Percentiles rank a stretch among this genome's conserved stretches.
phyloP scores from a whole-genome alignment of 1,140 invertebrate genomes.

The Sminthurides bifidus region DNA sequence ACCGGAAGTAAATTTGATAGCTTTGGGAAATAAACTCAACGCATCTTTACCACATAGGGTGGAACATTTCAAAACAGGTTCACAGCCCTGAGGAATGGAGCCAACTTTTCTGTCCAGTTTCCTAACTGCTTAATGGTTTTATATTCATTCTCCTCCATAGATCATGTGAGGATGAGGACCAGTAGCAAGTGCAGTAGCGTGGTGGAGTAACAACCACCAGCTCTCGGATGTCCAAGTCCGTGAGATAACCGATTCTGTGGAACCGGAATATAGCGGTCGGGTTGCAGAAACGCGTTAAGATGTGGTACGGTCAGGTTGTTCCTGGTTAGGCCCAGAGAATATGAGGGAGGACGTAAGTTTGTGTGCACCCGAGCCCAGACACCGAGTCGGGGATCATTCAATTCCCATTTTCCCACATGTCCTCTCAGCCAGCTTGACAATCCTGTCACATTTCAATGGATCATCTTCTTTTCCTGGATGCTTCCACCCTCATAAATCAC shows the following conservation, averaged over 20 bases:
- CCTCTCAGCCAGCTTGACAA: background rate
- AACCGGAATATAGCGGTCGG: too few relatives aligned
- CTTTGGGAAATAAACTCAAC: constrained; percentile 14
- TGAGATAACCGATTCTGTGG: too few relatives aligned
- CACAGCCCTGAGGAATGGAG: too few relatives aligned
- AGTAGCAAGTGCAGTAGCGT: too few relatives aligned
- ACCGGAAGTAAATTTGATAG: constrained; percentile 21
- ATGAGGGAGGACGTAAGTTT: too few relatives aligned
- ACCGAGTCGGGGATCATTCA: background rate
- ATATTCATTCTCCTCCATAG: background rate
- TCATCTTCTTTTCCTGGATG: background rate
- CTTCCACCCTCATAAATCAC: background rate
- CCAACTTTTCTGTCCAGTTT: background rate
- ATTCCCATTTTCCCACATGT: background rate
- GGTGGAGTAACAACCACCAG: too few relatives aligned
- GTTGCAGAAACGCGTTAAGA: background rate
- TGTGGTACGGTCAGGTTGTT: background rate
- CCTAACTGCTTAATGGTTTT: background rate
- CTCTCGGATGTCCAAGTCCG: too few relatives aligned
- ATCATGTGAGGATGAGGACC: too few relatives aligned
- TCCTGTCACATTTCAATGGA: constrained; percentile 6
- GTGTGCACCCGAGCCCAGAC: too few relatives aligned
- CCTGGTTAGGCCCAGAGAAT: too few relatives aligned
- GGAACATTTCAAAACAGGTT: too few relatives aligned
- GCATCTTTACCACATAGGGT: too few relatives aligned